Conservation (phyloP, 2,888 invertebrate genomes). For the Yponomeuta malinellus region DNA sequence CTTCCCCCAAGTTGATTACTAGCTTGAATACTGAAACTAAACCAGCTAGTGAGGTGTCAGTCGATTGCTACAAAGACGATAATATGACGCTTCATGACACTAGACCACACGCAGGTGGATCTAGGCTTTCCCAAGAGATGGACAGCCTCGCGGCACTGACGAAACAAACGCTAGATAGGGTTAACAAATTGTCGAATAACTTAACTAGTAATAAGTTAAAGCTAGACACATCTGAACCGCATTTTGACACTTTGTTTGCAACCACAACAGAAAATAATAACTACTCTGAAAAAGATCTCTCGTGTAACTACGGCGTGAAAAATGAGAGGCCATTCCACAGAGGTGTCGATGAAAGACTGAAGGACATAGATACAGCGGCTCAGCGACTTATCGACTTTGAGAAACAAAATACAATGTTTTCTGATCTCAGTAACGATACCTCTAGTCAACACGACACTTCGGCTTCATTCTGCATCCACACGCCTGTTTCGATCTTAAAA, state of each 20-base stretch:
- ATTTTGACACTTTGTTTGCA: slow-evolving; percentile 54
- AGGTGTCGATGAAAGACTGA: slow-evolving; percentile 65
- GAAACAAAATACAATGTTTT: slow-evolving; percentile 73
- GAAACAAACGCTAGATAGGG: slow-evolving; percentile 80
- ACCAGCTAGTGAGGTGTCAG: slow-evolving; percentile 36
- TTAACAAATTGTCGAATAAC: slow-evolving; percentile 78
- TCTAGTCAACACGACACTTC: slow-evolving; percentile 70
- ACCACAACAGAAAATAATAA: slow-evolving; percentile 51
- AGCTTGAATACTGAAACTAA: slow-evolving; percentile 44
- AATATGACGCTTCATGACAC: slow-evolving; percentile 67
- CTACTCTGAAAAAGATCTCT: slow-evolving; percentile 29
- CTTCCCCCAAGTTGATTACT: slow-evolving; percentile 51
- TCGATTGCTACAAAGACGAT: slow-evolving; percentile 40
- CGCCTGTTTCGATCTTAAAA: slow-evolving; percentile 81
- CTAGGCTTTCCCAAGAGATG: slow-evolving; percentile 75
- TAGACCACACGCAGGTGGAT: slow-evolving; percentile 54
- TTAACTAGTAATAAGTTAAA: slow-evolving; percentile 68
- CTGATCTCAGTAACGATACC: slow-evolving; percentile 70
- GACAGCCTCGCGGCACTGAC: slow-evolving; percentile 80
- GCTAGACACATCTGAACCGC: slow-evolving; percentile 54
- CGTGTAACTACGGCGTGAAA: slow-evolving; percentile 52
- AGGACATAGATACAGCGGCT: slow-evolving; percentile 70
- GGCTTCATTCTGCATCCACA: slow-evolving; percentile 56
- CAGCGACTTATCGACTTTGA: slow-evolving; percentile 74
- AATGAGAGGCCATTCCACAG: slow-evolving; percentile 48